Conservation (phyloP, 2,797 vertebrate species). For the Tenualosa thibaudeaui region DNA sequence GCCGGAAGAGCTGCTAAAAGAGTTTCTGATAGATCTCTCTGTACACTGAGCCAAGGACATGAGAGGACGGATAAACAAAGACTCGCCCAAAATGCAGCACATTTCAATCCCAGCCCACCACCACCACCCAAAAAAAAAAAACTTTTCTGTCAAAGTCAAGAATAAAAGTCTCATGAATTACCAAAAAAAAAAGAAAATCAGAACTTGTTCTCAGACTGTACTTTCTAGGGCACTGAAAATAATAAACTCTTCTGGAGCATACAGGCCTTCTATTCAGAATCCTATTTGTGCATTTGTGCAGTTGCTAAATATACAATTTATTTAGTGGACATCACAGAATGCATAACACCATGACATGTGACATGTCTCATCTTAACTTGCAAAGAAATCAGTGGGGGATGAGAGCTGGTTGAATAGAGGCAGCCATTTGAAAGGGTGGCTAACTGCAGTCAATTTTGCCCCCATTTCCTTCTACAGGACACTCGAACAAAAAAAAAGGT, state of each 20-base stretch:
- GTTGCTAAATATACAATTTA: constrained; percentile 34
- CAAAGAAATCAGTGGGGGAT: constrained; percentile 53
- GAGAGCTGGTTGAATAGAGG: constrained; percentile 59
- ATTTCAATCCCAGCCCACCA: background rate
- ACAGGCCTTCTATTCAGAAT: background rate
- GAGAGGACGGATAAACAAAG: constrained; percentile 28
- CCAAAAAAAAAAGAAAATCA: background rate
- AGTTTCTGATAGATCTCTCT: constrained; percentile 23
- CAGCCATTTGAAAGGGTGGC: constrained; percentile 60
- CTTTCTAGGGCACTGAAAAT: constrained; percentile 13
- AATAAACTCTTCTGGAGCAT: background rate
- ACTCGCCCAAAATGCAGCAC: background rate
- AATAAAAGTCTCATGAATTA: background rate
- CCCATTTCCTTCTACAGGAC: constrained; percentile 59
- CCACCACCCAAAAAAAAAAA: constrained; percentile 1
- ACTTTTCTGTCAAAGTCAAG: background rate
- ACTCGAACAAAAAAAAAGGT: constrained; percentile 27
- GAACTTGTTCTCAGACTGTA: background rate
- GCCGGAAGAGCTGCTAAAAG: constrained; percentile 38
- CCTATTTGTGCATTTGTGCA: constrained; percentile 50
- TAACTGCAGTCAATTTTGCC: constrained; percentile 64
- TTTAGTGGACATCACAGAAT: constrained; percentile 31
- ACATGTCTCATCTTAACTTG: constrained; percentile 51
- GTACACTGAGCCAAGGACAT: constrained; percentile 35
- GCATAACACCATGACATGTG: constrained; percentile 43